A percentile compares a stretch with the other conserved stretches of the same genome.
Conservation (phyloP, 2,113 vertebrate species). For the Petrocephalus microphthalmus region DNA sequence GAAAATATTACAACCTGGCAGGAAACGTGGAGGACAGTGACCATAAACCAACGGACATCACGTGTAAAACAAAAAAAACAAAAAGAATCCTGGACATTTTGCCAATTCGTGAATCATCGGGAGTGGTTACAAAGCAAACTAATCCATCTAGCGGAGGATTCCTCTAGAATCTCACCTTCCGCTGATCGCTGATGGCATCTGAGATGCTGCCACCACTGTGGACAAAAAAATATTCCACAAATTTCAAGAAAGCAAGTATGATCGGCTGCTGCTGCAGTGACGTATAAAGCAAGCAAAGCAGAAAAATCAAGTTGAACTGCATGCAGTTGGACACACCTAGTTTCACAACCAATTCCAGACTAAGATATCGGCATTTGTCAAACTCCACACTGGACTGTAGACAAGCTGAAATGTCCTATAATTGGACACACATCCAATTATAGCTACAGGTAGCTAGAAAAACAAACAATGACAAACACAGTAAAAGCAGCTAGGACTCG, state of each 20-base stretch:
- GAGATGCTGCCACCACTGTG: too few species aligned
- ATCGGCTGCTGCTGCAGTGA: neutral
- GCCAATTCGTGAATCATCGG: neutral
- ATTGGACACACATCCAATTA: neutral
- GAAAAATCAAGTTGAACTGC: neutral
- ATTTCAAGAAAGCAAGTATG: neutral
- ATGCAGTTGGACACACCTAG: slow-evolving; percentile 8
- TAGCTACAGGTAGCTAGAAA: neutral
- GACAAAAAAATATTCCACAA: neutral
- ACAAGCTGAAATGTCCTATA: neutral
- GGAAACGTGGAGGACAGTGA: neutral
- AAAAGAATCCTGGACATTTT: neutral
- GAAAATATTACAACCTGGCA: neutral
- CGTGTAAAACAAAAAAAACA: neutral
- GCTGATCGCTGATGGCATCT: too few species aligned
- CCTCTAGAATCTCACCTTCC: neutral
- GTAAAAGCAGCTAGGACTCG: neutral
- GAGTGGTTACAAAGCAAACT: neutral
- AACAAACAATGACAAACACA: neutral
- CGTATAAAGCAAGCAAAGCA: neutral
- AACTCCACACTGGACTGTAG: neutral
- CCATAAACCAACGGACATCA: neutral
- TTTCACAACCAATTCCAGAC: neutral
- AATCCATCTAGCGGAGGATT: neutral
- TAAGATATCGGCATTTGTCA: neutral